Evolutionary conservation across 1,140 invertebrate genomes (phyloP), one percentile per base, ranked within the genome.

Genomic region (Bombus ignitus): DNA sequence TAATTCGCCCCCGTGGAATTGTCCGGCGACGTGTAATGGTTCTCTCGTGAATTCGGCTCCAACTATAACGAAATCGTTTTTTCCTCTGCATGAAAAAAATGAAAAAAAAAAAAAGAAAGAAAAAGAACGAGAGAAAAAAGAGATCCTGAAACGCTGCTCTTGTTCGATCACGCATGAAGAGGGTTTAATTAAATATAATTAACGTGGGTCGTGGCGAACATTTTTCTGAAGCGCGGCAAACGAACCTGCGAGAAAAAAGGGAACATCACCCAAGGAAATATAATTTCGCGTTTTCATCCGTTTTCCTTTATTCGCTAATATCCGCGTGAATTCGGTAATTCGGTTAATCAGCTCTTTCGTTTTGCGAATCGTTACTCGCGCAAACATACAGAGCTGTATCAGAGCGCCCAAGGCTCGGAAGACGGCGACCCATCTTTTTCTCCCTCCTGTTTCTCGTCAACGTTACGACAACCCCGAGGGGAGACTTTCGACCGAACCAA

Each of bases 261-360:
- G n/a, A 22, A 10, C 25, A 5, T 10, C 47, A 53, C 5, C 18
- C 47, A 53, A 10, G 15, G 42, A 44, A 73, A 82, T 65, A 73
- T 28, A 13, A 71, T 79, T 71, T 72, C 42, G 35, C 9, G 28
- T 65, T 65, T 42, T 39, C 18, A 25, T 59, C 25, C 13, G n/a
- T 8, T 53, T 25, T 32, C n/a, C 32, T 25, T 74, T 53, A 25
- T 57, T 32, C 28, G 37, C 8, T 35, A 53, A 35, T 53, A 87
- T 86, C 73, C 70, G 18, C 47, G 47, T 53, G 47, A 53, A 53
- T 53, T 53, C 18, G 47, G 47, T 53, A 53, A 18, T 53, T 53
- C 77, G 77, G 73, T 88, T 89, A 88, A 88, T 83, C 87, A 89
- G 78, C 82, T 73, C 72, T 57, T 44, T 68, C 53, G 76, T 62